Base-by-base conservation (phyloP, 2,797 vertebrate genomes). In the Centroberyx gerrardi region DNA sequence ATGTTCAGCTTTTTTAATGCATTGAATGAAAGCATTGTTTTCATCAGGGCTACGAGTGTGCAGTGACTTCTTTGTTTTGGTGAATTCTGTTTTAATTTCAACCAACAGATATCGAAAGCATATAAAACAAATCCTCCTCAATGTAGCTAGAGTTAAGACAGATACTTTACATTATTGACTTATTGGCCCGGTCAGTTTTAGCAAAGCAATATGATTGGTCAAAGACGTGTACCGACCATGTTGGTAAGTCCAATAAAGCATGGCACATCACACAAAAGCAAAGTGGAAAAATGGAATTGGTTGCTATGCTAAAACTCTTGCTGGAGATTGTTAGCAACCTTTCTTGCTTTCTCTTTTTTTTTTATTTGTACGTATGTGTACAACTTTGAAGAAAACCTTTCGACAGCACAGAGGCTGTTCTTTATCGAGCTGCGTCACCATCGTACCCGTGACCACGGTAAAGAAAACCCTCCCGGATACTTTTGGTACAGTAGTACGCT, bases 401-500 rank as follows among this genome's bases (percentile, higher is more conserved):
- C 40, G 40, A 3, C 9, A 14, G 40, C 2, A 44, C 3, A 44
- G 8, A 68, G 10, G 17, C n/a, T 14, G 3, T 40, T 27, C 7
- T 71, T 54, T 69, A 29, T 61, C 36, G 64, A 14, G 52, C 1
- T 52, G 48, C 36, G 31, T 4, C 7, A 3, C 33, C 22, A 28
- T 58, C 33, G 28, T 9, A 49, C 44, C 12, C 10, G 56, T 9
- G n/a, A 84, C 22, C 53, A 44, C 62, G 58, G 63, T 31, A 42
- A 46, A 42, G 28, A 59, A 66, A 27, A 0, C 0, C 5, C 40
- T 58, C n/a, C 42, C 1, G 10, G 48, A 22, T 56, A 18, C 2
- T 38, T 84, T 68, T 44, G 33, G 22, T 74, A 70, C 54, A 46
- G 67, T 0, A n/a, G 40, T 40, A 10, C 64, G 75, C 67, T 75